These are phyloP conservation scores for Sitobion miscanthi DNA, from an alignment of 1,140 invertebrate species.

Conservation along the genomic window DNA sequence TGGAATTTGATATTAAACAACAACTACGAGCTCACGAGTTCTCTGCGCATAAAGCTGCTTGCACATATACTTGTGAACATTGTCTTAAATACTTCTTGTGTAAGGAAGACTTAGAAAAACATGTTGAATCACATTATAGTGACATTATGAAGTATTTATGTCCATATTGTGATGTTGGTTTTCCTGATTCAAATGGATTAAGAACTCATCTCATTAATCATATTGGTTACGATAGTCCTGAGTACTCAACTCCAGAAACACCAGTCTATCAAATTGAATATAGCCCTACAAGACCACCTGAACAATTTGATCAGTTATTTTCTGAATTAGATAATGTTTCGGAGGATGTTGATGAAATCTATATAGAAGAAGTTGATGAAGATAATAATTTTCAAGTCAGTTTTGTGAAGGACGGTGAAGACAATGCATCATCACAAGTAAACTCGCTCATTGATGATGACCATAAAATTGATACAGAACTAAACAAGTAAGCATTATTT, in stretches of 20 bases:
- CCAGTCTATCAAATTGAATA: neutral
- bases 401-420: neutral
- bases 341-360: neutral
- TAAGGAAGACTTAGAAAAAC: constrained; percentile 24
- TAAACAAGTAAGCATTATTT: constrained; percentile 27
- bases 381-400: neutral
- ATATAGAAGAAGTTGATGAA: constrained; percentile 8
- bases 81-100: constrained; percentile 6
- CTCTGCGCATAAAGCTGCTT: neutral
- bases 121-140: neutral
- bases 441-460: neutral
- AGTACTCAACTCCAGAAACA: neutral
- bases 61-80: constrained; percentile 24
- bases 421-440: neutral
- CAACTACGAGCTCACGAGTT: constrained; percentile 1
- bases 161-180: constrained; percentile 54
- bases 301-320: constrained; percentile 21
- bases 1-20: constrained; percentile 27
- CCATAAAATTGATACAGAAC: neutral
- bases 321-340: constrained; percentile 26
- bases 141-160: constrained; percentile 46
- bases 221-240: neutral
- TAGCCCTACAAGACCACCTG: constrained; percentile 25
- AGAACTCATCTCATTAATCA: constrained; percentile 26
- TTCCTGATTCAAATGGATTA: constrained; percentile 36